A percentile compares a stretch with the other conserved stretches of the same genome.
Evolutionary conservation across 1,140 invertebrate species (phyloP).

Genomic region (Pectinophora gossypiella): DNA sequence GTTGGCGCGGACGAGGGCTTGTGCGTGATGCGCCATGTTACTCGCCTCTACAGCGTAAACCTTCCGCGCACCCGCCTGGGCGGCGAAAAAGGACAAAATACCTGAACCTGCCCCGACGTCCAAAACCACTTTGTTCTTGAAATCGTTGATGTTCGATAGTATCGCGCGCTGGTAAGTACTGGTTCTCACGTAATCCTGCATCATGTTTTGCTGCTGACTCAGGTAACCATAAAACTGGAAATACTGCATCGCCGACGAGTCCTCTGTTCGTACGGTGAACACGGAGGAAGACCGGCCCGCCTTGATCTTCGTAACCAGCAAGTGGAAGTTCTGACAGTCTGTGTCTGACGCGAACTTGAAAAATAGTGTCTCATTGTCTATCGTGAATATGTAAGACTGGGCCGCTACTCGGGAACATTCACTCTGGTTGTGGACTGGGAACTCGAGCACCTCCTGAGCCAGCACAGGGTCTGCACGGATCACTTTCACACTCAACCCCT

Average conservation of each 20-base stretch:
- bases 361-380: conserved; percentile 80
- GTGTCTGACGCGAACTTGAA: conserved; percentile 68
- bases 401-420: conserved; percentile 82
- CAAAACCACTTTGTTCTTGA: conserved; percentile 92
- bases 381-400: conserved; percentile 81
- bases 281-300: conserved; percentile 87
- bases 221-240: conserved; percentile 99
- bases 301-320: conserved; percentile 85
- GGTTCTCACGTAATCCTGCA: conserved; percentile 99
- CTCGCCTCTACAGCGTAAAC: conserved; percentile 99
- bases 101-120: conserved; percentile 98
- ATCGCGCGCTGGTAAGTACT: conserved; percentile 99
- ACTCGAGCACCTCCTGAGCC: conserved; percentile 77
- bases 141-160: conserved; percentile 94
- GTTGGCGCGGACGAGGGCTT: conserved; percentile 93
- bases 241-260: conserved; percentile 98
- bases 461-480: conserved; percentile 69
- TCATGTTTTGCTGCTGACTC: conserved; percentile 99
- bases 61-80: conserved; percentile 96
- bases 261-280: conserved; percentile 97
- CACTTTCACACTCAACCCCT: conserved; percentile 83
- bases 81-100: conserved; percentile 98
- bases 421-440: conserved; percentile 80
- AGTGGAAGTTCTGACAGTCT: conserved; percentile 87
- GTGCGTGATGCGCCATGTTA: conserved; percentile 98